phyloP scores from a whole-genome alignment of 2,113 vertebrate genomes.

The Forbesichthys agassizii region DNA sequence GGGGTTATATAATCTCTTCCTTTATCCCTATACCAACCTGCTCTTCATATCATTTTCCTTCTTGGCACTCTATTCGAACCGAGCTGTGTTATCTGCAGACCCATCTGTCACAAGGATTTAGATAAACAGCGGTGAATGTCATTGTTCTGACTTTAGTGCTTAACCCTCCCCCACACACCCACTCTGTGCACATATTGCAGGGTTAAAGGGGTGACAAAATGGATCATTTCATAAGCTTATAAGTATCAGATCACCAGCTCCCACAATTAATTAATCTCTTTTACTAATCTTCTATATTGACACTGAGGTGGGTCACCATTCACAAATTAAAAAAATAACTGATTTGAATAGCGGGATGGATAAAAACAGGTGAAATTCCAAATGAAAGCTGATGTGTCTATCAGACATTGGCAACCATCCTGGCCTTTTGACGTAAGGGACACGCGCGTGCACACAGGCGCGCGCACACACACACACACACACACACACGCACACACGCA shows the following conservation, averaged over 20 bases:
- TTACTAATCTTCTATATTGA: constrained; percentile 58
- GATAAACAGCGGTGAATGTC: constrained; percentile 61
- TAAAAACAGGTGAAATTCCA: constrained; percentile 12
- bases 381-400: constrained; percentile 11
- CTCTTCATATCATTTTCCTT: constrained; percentile 30
- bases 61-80: constrained; percentile 40
- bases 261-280: constrained; percentile 62
- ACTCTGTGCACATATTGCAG: constrained; percentile 49
- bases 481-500: background rate
- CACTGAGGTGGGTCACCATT: constrained; percentile 29
- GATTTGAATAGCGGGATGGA: background rate
- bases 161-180: constrained; percentile 33
- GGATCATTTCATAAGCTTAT: constrained; percentile 70
- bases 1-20: constrained; percentile 55
- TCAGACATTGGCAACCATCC: constrained; percentile 4
- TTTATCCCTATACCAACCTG: constrained; percentile 55
- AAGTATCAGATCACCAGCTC: constrained; percentile 51
- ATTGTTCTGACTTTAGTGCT: constrained; percentile 73
- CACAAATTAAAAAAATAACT: constrained; percentile 43
- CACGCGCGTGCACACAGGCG: constrained; percentile 1
- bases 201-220: constrained; percentile 57
- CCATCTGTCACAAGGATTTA: constrained; percentile 73
- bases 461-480: background rate
- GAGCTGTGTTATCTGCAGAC: constrained; percentile 53
- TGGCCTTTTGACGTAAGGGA: constrained; percentile 17